Conservation (phyloP, 2,888 invertebrate species). For the Eristalis tenax region DNA sequence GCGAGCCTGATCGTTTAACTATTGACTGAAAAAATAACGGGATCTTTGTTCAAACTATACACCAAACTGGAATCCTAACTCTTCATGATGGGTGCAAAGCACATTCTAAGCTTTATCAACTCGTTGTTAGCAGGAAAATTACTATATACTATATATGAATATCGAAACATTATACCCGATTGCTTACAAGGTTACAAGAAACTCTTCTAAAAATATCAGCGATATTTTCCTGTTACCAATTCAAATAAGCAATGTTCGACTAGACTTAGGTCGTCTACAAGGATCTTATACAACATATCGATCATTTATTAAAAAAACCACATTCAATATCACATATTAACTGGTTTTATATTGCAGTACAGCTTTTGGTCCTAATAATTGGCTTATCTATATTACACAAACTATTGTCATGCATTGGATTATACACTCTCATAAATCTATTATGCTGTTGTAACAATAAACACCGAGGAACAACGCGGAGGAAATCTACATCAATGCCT, state of each 20-base stretch:
- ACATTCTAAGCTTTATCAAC: no score
- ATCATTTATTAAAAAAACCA: not conserved
- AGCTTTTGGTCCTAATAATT: not conserved
- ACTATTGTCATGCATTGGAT: not conserved
- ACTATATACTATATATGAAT: not conserved
- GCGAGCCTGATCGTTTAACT: not conserved
- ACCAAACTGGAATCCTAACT: slow-evolving; percentile 16
- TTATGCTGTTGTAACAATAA: not conserved
- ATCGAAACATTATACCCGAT: slow-evolving; percentile 10
- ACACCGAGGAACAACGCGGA: not conserved
- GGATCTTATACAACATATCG: slow-evolving; percentile 3
- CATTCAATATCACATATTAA: slow-evolving; percentile 10
- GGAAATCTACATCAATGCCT: not conserved
- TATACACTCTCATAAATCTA: not conserved
- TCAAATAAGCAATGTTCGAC: not conserved
- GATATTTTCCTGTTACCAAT: not conserved
- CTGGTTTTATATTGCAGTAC: not conserved
- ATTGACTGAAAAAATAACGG: slow-evolving; percentile 16
- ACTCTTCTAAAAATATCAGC: not conserved
- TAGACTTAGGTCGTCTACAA: no score
- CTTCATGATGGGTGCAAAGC: not conserved
- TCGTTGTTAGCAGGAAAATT: not conserved
- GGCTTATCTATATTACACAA: not conserved
- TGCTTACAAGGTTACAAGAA: slow-evolving; percentile 8
- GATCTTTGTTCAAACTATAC: slow-evolving; percentile 14